Percentiles rank a stretch among this genome's conserved stretches.
Conservation (phyloP, 2,113 vertebrate genomes). For the Chauna torquata region DNA sequence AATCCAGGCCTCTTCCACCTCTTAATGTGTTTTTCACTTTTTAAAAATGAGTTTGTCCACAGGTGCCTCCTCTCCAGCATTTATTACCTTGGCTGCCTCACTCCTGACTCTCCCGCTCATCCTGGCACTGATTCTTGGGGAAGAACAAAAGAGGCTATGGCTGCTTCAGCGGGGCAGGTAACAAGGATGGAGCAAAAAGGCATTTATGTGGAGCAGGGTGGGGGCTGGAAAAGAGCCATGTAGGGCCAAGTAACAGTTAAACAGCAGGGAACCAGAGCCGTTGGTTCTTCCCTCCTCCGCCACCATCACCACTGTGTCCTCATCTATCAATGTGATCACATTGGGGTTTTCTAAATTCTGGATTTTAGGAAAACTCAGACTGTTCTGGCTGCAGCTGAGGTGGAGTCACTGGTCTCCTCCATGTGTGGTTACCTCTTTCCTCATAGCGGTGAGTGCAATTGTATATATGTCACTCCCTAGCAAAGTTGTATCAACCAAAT, state of each 20-base stretch:
- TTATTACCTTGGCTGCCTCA: accelerated
- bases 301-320: not conserved
- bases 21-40: not conserved
- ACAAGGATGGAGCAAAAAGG: not conserved
- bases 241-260: not conserved
- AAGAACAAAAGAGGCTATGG: not conserved
- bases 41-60: not conserved
- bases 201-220: not conserved
- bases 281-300: not conserved
- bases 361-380: not conserved
- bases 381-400: not conserved
- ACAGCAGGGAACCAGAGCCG: not conserved
- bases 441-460: not conserved
- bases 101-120: not conserved
- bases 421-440: not conserved
- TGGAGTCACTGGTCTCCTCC: not conserved
- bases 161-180: not conserved
- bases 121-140: not conserved
- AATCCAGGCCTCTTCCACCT: not conserved
- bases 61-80: not conserved
- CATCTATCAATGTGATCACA: not conserved
- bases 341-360: not conserved
- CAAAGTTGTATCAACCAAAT: not conserved
- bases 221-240: not conserved
- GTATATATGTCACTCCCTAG: not conserved